phyloP scores from a whole-genome alignment of 2,113 vertebrate species.

The Castor canadensis region DNA sequence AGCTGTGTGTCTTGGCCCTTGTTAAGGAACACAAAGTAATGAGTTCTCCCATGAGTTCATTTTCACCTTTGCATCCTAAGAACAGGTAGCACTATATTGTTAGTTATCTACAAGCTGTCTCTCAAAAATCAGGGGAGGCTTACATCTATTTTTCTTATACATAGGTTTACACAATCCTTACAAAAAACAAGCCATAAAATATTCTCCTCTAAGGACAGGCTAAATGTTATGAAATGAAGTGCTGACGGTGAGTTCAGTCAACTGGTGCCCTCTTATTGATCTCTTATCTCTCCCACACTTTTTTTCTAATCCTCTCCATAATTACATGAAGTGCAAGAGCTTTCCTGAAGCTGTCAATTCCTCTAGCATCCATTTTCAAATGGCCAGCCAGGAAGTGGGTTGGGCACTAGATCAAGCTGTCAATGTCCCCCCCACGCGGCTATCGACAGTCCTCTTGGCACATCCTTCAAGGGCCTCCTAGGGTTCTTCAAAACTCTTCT shows the following conservation, averaged over 20 bases:
- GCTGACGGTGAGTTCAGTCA: conserved; percentile 73
- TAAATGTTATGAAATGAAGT: conserved; percentile 74
- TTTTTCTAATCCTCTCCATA: conserved; percentile 84
- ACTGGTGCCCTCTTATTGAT: conserved; percentile 72
- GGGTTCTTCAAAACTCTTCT: conserved; percentile 80
- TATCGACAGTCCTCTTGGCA: conserved; percentile 76
- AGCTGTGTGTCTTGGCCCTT: background rate
- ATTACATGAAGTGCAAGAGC: conserved; percentile 75
- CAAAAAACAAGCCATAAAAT: conserved; percentile 12
- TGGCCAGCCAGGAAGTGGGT: conserved; percentile 74
- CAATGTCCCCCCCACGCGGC: background rate
- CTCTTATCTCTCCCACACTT: conserved; percentile 76
- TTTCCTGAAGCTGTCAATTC: conserved; percentile 81
- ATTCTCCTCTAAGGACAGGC: conserved; percentile 47
- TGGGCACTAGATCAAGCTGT: conserved; percentile 76
- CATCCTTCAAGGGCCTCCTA: conserved; percentile 80
- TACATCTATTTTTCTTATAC: conserved; percentile 33
- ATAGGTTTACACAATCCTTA: conserved; percentile 60
- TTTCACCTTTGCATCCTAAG: conserved; percentile 72
- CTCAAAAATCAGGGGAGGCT: conserved; percentile 57
- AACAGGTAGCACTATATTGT: conserved; percentile 52
- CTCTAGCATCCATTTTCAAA: conserved; percentile 82
- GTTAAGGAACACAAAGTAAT: background rate
- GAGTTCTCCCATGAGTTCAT: conserved; percentile 70
- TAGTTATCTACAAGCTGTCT: conserved; percentile 51